A percentile compares a stretch with the other conserved stretches of the same genome.
These are phyloP conservation scores for Sciurus vulgaris DNA, from an alignment of 2,797 vertebrate genomes.

Conservation along the genomic window DNA sequence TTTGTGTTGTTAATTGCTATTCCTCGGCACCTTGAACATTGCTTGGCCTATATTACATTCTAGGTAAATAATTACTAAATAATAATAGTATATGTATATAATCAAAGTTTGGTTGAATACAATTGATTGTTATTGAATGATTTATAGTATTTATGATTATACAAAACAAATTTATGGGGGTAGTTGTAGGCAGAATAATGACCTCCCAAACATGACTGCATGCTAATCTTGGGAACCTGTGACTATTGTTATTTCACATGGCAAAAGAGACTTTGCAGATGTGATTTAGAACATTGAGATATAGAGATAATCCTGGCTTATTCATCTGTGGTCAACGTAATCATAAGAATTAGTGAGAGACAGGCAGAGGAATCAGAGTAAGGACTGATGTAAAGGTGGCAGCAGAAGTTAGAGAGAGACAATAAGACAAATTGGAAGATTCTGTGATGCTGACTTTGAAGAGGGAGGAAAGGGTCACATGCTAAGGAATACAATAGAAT, in stretches of 20 bases:
- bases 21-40: constrained; percentile 44
- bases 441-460: neutral
- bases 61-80: constrained; percentile 27
- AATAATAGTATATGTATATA: neutral
- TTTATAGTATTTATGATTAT: neutral
- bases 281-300: neutral
- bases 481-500: neutral
- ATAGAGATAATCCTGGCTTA: neutral
- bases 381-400: neutral
- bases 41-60: neutral
- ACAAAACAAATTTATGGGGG: neutral
- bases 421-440: neutral
- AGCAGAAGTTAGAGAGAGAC: neutral
- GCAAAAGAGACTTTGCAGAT: constrained; percentile 2
- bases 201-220: neutral
- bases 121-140: neutral
- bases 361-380: neutral
- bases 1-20: neutral
- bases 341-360: neutral
- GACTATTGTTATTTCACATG: neutral
- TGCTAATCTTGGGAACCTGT: neutral
- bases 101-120: neutral
- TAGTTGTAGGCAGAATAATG: neutral
- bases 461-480: neutral
- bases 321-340: neutral